Conservation (phyloP, 2,888 invertebrate species). For the Pecten maximus region DNA sequence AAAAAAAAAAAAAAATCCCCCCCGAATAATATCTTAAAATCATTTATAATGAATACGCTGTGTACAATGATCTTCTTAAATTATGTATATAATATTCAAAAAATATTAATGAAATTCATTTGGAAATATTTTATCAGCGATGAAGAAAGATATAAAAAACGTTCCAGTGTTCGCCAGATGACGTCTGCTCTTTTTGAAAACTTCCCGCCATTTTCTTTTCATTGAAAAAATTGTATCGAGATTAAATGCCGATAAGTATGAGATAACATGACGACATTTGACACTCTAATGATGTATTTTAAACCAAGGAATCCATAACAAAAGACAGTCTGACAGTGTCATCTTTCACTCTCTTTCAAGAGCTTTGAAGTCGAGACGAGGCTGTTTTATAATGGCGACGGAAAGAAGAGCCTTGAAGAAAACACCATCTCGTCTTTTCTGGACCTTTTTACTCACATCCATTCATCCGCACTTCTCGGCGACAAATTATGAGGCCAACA, state of each 20-base stretch:
- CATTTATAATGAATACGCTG: neutral
- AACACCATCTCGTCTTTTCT: conserved; percentile 5
- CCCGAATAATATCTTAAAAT: too few relatives aligned
- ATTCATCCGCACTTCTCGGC: neutral
- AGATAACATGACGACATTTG: neutral
- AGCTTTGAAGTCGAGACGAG: conserved; percentile 23
- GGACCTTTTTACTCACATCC: conserved; percentile 24
- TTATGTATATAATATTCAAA: neutral
- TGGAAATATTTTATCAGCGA: neutral
- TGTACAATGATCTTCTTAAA: neutral
- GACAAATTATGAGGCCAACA: conserved; percentile 21
- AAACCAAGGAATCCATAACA: neutral
- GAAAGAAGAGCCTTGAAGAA: neutral
- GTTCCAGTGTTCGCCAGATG: neutral
- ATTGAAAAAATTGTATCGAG: neutral
- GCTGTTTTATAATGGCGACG: neutral
- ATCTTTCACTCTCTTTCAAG: neutral
- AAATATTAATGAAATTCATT: neutral
- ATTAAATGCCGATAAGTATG: neutral
- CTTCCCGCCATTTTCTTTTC: conserved; percentile 27
- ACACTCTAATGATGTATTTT: neutral
- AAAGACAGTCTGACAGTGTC: neutral
- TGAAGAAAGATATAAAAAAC: neutral
- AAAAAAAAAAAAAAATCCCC: too few relatives aligned
- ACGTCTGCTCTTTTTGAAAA: neutral